Conservation (phyloP, 2,888 invertebrate species). For the Sminthurides aquaticus region DNA sequence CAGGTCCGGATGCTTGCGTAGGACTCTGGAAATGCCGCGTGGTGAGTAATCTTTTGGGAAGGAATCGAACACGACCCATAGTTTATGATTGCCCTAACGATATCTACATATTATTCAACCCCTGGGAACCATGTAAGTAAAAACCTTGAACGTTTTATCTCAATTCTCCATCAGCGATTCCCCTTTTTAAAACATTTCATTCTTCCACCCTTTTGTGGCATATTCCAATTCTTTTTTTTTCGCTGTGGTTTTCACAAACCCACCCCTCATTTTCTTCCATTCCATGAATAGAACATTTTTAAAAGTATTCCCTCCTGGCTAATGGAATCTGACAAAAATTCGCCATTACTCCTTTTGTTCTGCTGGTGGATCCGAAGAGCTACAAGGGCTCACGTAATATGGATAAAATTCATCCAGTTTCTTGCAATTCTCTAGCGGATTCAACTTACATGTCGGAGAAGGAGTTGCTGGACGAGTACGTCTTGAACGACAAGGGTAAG, state of each 20-base stretch:
- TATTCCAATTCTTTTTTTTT: too few species aligned
- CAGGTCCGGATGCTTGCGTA: conserved; percentile 59
- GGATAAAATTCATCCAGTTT: too few species aligned
- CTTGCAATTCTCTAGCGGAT: conserved; percentile 49
- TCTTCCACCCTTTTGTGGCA: conserved; percentile 1
- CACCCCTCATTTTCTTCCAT: too few species aligned
- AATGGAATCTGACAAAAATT: too few species aligned
- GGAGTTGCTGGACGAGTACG: conserved; percentile 64
- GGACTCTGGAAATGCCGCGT: conserved; percentile 63
- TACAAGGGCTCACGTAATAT: too few species aligned
- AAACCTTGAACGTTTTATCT: conserved; percentile 18
- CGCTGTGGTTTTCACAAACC: too few species aligned
- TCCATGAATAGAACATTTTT: too few species aligned
- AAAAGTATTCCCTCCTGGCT: too few species aligned
- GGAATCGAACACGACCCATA: conserved; percentile 9
- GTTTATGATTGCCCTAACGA: conserved; percentile 53
- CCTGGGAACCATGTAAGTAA: conserved; percentile 66
- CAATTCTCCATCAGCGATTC: not conserved
- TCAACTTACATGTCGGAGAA: conserved; percentile 66
- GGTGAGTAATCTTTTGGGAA: conserved; percentile 47
- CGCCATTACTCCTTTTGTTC: too few species aligned
- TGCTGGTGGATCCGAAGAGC: too few species aligned
- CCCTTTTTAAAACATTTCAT: conserved; percentile 2
- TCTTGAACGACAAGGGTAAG: conserved; percentile 73
- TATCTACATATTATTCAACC: conserved; percentile 71